phyloP scores from a whole-genome alignment of 2,113 vertebrate species.

The Lepisosteus osseus region DNA sequence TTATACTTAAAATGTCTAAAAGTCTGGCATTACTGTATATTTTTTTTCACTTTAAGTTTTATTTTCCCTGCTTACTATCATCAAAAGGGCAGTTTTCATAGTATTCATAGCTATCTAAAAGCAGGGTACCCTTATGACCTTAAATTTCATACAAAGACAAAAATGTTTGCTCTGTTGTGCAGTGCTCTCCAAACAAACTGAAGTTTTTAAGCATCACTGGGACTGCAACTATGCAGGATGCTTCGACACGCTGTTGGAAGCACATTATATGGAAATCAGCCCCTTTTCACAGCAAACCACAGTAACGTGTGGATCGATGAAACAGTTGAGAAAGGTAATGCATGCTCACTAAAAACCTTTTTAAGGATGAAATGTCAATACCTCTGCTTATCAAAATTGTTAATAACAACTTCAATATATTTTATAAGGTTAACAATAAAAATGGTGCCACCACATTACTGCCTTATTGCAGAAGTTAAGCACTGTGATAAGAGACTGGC shows the following conservation, averaged over 20 bases:
- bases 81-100: background rate
- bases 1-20: too few relatives aligned
- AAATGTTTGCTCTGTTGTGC: constrained; percentile 2
- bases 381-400: too few relatives aligned
- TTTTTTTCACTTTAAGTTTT: background rate
- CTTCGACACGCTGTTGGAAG: constrained; percentile 6
- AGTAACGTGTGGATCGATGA: too few relatives aligned
- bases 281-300: background rate
- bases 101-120: background rate
- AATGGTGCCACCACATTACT: too few relatives aligned
- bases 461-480: too few relatives aligned
- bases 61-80: constrained; percentile 3
- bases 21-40: too few relatives aligned
- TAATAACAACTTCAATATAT: too few relatives aligned
- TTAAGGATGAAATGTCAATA: too few relatives aligned
- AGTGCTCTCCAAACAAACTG: constrained; percentile 2
- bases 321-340: too few relatives aligned
- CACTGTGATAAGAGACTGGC: too few relatives aligned
- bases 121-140: background rate
- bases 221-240: constrained; percentile 5
- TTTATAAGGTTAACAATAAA: too few relatives aligned
- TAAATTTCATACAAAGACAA: constrained; percentile 7
- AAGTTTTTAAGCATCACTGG: background rate
- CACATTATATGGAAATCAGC: background rate
- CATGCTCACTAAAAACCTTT: too few relatives aligned